Percentiles rank a stretch among this genome's conserved stretches.
Evolutionary conservation across 2,888 invertebrate genomes (phyloP).

Genomic region (Drosophila imparisetae): DNA sequence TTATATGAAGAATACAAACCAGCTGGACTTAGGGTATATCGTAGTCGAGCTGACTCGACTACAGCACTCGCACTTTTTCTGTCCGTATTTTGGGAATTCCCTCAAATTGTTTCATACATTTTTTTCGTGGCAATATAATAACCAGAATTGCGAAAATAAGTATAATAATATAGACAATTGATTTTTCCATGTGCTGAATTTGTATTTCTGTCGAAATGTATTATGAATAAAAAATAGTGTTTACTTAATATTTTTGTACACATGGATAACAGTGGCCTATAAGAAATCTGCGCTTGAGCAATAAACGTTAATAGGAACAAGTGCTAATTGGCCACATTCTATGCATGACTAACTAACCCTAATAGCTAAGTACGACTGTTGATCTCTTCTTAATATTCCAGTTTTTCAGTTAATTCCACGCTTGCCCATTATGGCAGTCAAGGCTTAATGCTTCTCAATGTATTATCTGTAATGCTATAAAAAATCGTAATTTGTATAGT

Average conservation of each 20-base stretch:
- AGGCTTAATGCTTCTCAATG: background rate
- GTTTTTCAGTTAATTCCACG: background rate
- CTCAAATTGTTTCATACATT: background rate
- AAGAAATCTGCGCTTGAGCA: background rate
- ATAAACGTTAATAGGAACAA: background rate
- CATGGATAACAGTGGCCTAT: background rate
- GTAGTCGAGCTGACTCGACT: background rate
- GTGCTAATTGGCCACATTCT: background rate
- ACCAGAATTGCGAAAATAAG: background rate
- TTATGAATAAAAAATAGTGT: background rate
- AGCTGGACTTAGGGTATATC: background rate
- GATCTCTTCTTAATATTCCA: background rate
- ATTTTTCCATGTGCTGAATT: background rate
- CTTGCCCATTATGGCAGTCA: background rate
- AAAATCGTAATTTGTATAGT: too few relatives aligned
- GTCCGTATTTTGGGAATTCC: background rate
- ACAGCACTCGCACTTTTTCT: background rate
- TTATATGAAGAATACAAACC: too few relatives aligned
- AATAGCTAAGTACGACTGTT: background rate
- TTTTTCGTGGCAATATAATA: background rate
- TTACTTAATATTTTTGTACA: background rate
- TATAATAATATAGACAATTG: background rate
- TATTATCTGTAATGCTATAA: background rate
- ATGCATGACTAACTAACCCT: background rate
- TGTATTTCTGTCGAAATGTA: background rate